Percentiles rank a stretch among this genome's conserved stretches.
phyloP scores from a whole-genome alignment of 2,888 invertebrate genomes.

The Lochmaea crataegi region DNA sequence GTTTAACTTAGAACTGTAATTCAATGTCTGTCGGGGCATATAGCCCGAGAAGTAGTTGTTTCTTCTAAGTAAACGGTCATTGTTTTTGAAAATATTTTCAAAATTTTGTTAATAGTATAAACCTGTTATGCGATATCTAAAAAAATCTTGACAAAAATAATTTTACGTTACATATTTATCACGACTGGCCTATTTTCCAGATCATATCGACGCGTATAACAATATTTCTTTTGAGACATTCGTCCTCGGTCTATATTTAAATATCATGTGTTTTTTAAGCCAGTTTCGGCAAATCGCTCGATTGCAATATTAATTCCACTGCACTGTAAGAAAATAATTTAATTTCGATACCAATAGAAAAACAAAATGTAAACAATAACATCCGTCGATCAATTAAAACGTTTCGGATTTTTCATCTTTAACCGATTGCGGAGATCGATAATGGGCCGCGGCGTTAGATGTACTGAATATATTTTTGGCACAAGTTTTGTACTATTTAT shows the following conservation, averaged over 20 bases:
- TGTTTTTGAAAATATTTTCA: too few relatives aligned
- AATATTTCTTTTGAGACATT: conserved; percentile 13
- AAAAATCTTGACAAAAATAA: not conserved
- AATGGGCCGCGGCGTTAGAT: conserved; percentile 27
- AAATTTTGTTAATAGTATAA: too few relatives aligned
- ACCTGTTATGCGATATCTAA: too few relatives aligned
- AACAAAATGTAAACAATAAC: conserved; percentile 18
- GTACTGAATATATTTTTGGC: conserved; percentile 44
- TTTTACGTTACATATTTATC: not conserved
- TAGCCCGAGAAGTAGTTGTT: too few relatives aligned
- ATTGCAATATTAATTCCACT: not conserved
- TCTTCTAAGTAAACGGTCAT: too few relatives aligned
- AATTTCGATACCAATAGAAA: not conserved
- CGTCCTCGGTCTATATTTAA: conserved; percentile 8
- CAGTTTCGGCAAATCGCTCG: not conserved
- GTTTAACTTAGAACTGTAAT: too few relatives aligned
- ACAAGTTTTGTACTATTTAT: conserved; percentile 40
- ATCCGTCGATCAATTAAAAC: conserved; percentile 12
- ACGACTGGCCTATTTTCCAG: conserved; percentile 9
- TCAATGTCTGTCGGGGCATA: too few relatives aligned
- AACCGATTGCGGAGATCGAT: conserved; percentile 23
- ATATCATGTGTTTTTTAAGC: not conserved
- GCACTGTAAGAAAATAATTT: not conserved
- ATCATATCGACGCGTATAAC: conserved; percentile 1
- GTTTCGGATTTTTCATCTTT: conserved; percentile 1